Conservation (phyloP, 2,797 vertebrate species). For the Australoheros facetus region DNA sequence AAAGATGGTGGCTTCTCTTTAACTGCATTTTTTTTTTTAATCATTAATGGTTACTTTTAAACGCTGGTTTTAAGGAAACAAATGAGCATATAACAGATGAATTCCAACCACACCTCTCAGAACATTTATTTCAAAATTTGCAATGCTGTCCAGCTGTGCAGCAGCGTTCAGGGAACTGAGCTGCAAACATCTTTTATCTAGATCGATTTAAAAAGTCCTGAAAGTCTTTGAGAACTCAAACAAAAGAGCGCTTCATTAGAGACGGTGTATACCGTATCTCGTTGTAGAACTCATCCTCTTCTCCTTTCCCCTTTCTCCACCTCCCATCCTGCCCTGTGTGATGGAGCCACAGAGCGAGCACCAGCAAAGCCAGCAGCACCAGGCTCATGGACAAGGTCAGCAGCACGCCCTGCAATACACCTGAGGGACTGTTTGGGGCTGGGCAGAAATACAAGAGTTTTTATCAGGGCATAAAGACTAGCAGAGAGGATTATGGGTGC, state of each 20-base stretch:
- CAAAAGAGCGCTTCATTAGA: constrained; percentile 81
- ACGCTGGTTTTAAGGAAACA: background rate
- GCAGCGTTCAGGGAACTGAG: background rate
- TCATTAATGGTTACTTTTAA: background rate
- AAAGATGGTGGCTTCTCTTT: background rate
- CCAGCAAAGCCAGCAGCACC: constrained; percentile 78
- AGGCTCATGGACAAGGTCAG: constrained; percentile 82
- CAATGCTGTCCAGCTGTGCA: background rate
- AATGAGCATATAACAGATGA: background rate
- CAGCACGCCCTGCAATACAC: constrained; percentile 79
- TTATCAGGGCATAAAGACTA: background rate
- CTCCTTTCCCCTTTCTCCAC: constrained; percentile 51
- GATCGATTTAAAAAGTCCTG: background rate
- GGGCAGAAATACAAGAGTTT: background rate
- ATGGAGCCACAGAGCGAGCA: constrained; percentile 81
- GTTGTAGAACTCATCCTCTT: constrained; percentile 76
- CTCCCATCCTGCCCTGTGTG: constrained; percentile 73
- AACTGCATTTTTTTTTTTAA: background rate
- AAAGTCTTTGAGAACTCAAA: constrained; percentile 58
- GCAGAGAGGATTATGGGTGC: background rate
- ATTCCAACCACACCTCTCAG: background rate
- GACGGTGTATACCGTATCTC: constrained; percentile 77
- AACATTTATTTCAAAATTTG: constrained; percentile 6
- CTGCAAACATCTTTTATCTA: background rate
- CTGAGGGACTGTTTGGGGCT: constrained; percentile 69